Evolutionary conservation across 2,113 vertebrate species (phyloP), one percentile per base, ranked within the genome.

Genomic region (Acanthochromis polyacanthus): DNA sequence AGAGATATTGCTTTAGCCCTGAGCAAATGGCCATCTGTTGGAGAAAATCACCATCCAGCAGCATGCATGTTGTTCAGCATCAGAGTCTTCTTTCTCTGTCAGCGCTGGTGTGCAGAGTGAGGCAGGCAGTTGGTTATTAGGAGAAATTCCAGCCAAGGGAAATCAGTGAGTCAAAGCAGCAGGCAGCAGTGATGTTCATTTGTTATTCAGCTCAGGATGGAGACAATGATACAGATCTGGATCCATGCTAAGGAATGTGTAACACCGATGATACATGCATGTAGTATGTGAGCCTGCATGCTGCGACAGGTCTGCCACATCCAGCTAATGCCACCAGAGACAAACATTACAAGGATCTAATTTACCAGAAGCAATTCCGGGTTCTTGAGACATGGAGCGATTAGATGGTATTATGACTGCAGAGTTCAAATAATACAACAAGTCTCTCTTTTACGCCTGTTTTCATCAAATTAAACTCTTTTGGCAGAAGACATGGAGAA

Each of bases 11-110:
- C 71, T 63, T 28, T 61, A 79, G 81, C 87, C 78, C 57, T n/a
- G 65, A 84, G 82, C 89, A 81, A 89, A 71, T 43, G 71, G 72
- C 81, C 88, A 90, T 91, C 85, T 88, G 86, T 68, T 70, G 64
- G 55, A 72, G 74, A 73, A 78, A 79, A 76, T 76, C 69, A 63
- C 46, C 67, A 73, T 80, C 61, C 70, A 77, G 73, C 78, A 79
- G 66, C 63, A 40, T 50, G 70, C 69, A 36, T 66, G 78, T 68
- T 79, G 79, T 56, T 7, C 70, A 87, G 71, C 79, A 59, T 81
- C 62, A 20, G 45, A 84, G 80, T 77, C 82, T 52, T 83, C 65
- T 19, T 72, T 79, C 81, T 75, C 50, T 84, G 81, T 72, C 55
- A 52, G 81, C 16, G 65, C 52, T 58, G 51, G 23, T 69, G 75